Evolutionary conservation across 2,888 invertebrate species (phyloP), one percentile per base, ranked within the genome.

Genomic region (Lamellibrachia satsuma): DNA sequence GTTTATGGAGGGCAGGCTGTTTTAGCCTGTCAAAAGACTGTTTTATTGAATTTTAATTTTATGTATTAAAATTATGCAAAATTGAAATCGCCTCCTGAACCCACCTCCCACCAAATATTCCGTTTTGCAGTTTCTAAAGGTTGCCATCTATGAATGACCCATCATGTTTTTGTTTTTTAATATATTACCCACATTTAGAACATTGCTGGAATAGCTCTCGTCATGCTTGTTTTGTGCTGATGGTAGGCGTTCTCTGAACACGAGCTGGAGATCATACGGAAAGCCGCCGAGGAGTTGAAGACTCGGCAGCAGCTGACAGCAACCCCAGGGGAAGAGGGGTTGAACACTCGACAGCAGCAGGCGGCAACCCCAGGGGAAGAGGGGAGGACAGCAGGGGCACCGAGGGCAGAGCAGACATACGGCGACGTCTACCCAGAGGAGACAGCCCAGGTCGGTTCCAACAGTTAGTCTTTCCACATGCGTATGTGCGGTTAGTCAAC

Each of bases 231-330:
- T 51, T 3, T 93, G 8, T 15, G 52, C 22, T 22, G 52, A 39
- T 11, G 92, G 15, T 91, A 93, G 93, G 52, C 90, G 39, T 93
- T 94, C 60, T 92, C 93, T 15, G 93, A 93, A n/a, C 92, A 92
- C 39, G 92, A 94, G 91, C 93, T 92, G 51, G 93, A 93, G 57
- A 92, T 94, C 91, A 93, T 94, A n/a, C 93, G 92, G 90, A 92
- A 93, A 55, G 93, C 94, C 9, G 93, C 94, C 15, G 94, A 94
- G 75, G 94, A 93, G 90, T 93, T 94, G 91, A 94, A 93, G 92
- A 92, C 52, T 7, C 60, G 93, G 90, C 92, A 52, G 51, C 90
- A 27, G 27, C 27, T 55, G 39, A 27, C 57, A 22, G 27, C 39
- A 39, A 39, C 60, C 39, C 92, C 92, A 51, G 91, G 15, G 39